A percentile compares a stretch with the other conserved stretches of the same genome.
Conservation (phyloP, 1,140 invertebrate species). For the Tyrophagus putrescentiae region DNA sequence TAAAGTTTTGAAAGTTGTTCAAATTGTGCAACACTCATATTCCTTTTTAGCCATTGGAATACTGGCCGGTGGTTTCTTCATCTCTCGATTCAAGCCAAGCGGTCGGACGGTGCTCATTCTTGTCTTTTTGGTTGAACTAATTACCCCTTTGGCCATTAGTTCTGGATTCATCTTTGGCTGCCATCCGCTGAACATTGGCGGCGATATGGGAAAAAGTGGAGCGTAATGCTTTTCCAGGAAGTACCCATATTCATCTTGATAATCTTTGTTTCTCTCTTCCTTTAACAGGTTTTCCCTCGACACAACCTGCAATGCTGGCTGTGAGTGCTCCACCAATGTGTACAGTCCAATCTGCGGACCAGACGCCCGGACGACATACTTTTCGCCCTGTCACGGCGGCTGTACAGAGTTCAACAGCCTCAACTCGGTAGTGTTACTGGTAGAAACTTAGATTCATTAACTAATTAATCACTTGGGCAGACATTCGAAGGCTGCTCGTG, state of each 20-base stretch:
- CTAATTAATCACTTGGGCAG: neutral
- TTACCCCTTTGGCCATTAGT: slow-evolving; percentile 27
- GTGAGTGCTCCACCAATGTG: slow-evolving; percentile 25
- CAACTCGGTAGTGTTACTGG: neutral
- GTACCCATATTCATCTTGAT: neutral
- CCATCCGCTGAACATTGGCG: neutral
- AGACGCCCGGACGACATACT: slow-evolving; percentile 58
- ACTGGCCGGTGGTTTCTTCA: slow-evolving; percentile 48
- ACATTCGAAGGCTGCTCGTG: neutral
- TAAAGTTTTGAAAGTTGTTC: no score
- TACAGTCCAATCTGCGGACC: slow-evolving; percentile 49
- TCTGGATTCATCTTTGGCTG: slow-evolving; percentile 15
- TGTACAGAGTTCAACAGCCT: neutral
- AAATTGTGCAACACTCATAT: no score
- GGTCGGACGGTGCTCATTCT: slow-evolving; percentile 51
- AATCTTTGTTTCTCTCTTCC: neutral
- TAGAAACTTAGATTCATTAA: neutral
- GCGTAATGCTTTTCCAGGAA: neutral
- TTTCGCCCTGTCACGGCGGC: slow-evolving; percentile 35
- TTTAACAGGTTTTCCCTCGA: slow-evolving; percentile 31
- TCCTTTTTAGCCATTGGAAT: slow-evolving; percentile 55
- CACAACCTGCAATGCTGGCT: slow-evolving; percentile 30
- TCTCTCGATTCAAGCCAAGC: slow-evolving; percentile 50
- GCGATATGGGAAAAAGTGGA: neutral
- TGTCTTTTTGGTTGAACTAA: slow-evolving; percentile 51